Percentiles rank a stretch among this genome's conserved stretches.
phyloP scores from a whole-genome alignment of 2,888 invertebrate genomes.

The Myopa testacea region DNA sequence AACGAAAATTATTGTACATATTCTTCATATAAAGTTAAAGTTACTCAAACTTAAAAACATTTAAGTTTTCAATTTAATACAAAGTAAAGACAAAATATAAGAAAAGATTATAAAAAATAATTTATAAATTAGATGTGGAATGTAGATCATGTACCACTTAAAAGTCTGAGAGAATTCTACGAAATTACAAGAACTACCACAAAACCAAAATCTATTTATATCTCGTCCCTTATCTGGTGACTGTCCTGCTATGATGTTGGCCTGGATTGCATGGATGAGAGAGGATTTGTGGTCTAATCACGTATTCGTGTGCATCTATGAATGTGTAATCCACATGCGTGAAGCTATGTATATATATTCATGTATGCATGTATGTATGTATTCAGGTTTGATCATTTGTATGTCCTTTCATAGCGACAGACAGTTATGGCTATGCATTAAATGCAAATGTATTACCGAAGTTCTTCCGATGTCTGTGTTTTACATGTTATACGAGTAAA shows the following conservation, averaged over 20 bases:
- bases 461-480: constrained; percentile 1
- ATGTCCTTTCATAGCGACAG: neutral
- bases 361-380: constrained; percentile 32
- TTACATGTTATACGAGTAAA: neutral
- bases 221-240: neutral
- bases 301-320: no score
- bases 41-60: no score
- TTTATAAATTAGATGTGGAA: no score
- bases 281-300: neutral
- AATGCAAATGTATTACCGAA: constrained; percentile 14
- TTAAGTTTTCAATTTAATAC: no score
- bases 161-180: no score
- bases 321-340: neutral
- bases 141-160: no score
- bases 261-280: neutral
- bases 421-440: constrained; percentile 8
- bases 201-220: neutral
- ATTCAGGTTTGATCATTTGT: constrained; percentile 21
- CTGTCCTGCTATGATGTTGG: neutral
- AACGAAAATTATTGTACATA: no score
- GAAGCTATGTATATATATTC: constrained; percentile 27
- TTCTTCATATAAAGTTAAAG: no score
- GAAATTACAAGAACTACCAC: neutral
- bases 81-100: no score
- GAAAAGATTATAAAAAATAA: no score